phyloP scores from a whole-genome alignment of 1,140 invertebrate genomes.

The Trachymyrmex septentrionalis region DNA sequence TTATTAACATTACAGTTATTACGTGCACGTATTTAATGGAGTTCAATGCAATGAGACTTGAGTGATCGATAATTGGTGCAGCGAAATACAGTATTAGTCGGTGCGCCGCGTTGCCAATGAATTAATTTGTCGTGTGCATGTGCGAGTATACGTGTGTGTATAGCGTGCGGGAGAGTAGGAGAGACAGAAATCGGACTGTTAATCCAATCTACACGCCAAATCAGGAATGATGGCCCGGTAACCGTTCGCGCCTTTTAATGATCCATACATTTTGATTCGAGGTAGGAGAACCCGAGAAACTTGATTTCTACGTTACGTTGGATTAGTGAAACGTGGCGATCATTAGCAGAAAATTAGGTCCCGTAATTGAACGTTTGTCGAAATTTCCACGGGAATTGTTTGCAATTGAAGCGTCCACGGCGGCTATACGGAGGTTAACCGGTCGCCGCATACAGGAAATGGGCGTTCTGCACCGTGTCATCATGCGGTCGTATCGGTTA shows the following conservation, averaged over 20 bases:
- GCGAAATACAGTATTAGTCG: slow-evolving; percentile 49
- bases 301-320: slow-evolving; percentile 46
- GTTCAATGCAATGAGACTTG: slow-evolving; percentile 56
- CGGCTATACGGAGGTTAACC: slow-evolving; percentile 70
- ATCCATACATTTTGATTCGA: slow-evolving; percentile 57
- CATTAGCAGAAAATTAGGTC: slow-evolving; percentile 57
- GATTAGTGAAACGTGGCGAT: slow-evolving; percentile 25
- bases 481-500: slow-evolving; percentile 71
- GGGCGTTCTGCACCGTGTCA: slow-evolving; percentile 73
- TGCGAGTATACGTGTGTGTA: neutral
- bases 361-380: slow-evolving; percentile 62
- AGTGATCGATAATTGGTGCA: slow-evolving; percentile 59
- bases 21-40: slow-evolving; percentile 26
- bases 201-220: slow-evolving; percentile 55
- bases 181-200: slow-evolving; percentile 49
- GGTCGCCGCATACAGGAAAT: slow-evolving; percentile 69
- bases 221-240: slow-evolving; percentile 51
- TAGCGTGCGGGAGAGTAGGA: neutral
- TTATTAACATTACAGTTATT: slow-evolving; percentile 52
- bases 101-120: slow-evolving; percentile 51
- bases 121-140: slow-evolving; percentile 45
- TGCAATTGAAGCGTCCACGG: slow-evolving; percentile 35
- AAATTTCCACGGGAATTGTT: slow-evolving; percentile 69
- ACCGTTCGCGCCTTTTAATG: slow-evolving; percentile 48
- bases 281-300: slow-evolving; percentile 14